Conservation (phyloP, 2,797 vertebrate species). For the Fringilla coelebs region DNA sequence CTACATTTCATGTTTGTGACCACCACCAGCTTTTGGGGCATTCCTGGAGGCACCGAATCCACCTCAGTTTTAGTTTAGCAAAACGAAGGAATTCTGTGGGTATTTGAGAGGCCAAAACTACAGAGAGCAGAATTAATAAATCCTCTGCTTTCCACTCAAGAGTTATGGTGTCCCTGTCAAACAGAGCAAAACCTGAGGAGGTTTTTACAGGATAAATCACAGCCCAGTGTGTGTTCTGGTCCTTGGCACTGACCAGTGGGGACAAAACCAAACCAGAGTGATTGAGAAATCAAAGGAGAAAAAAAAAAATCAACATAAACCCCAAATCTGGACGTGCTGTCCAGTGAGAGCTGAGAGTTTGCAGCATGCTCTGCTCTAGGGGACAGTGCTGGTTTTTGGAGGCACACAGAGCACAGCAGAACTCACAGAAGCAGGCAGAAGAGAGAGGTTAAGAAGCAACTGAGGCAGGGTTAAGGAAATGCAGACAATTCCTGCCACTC, state of each 20-base stretch:
- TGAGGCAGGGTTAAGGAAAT: not conserved
- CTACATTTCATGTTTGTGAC: fast-evolving
- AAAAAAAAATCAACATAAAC: not conserved
- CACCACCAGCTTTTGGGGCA: not conserved
- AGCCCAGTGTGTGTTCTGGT: not conserved
- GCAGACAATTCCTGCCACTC: not conserved
- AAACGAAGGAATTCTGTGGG: not conserved
- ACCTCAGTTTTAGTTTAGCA: not conserved
- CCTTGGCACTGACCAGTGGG: not conserved
- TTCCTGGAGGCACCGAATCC: not conserved
- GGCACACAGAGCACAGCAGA: not conserved
- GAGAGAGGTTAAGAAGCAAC: not conserved
- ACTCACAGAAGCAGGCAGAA: not conserved
- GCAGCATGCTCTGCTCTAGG: not conserved
- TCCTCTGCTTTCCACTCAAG: not conserved
- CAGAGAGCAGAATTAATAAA: not conserved
- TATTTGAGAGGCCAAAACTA: not conserved
- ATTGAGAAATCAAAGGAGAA: not conserved
- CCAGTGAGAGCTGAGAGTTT: not conserved
- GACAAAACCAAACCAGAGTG: not conserved
- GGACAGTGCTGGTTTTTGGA: not conserved
- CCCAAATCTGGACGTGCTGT: not conserved
- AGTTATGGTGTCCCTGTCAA: not conserved
- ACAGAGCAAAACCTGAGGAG: not conserved
- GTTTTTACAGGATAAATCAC: not conserved